Conservation (phyloP, 2,888 invertebrate genomes). For the Pseudoips prasinana region DNA sequence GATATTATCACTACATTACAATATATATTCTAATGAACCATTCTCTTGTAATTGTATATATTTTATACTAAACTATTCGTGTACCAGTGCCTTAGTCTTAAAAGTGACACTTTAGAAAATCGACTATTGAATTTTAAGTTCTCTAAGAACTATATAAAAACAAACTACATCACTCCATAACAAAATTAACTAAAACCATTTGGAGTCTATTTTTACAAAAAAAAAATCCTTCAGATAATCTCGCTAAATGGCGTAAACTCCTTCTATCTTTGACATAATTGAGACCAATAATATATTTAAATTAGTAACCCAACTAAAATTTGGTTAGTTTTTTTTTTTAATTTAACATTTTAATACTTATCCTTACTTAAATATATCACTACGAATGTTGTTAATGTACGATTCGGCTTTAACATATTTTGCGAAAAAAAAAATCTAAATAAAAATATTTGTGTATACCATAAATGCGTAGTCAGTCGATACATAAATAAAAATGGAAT, state of each 20-base stretch:
- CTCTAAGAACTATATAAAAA: slow-evolving; percentile 28
- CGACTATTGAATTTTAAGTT: slow-evolving; percentile 28
- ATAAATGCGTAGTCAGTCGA: slow-evolving; percentile 50
- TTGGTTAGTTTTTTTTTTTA: slow-evolving; percentile 67
- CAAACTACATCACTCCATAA: slow-evolving; percentile 15
- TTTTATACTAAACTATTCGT: too few relatives aligned
- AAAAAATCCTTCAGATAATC: slow-evolving; percentile 13
- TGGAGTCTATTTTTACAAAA: slow-evolving; percentile 11
- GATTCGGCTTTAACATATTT: slow-evolving; percentile 15
- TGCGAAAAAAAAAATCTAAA: slow-evolving; percentile 11
- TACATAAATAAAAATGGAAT: slow-evolving; percentile 29
- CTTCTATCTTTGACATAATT: slow-evolving; percentile 74
- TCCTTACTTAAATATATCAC: slow-evolving; percentile 65
- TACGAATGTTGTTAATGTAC: slow-evolving; percentile 40
- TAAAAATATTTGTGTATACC: slow-evolving; percentile 17
- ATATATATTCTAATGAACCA: too few relatives aligned
- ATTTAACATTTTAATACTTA: slow-evolving; percentile 57
- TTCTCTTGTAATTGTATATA: too few relatives aligned
- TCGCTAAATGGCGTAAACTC: slow-evolving; percentile 41
- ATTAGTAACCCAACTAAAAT: slow-evolving; percentile 62
- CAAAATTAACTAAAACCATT: slow-evolving; percentile 20
- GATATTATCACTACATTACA: too few relatives aligned
- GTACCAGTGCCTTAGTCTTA: too few relatives aligned
- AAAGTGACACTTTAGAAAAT: slow-evolving; percentile 18
- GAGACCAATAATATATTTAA: slow-evolving; percentile 68